These are phyloP conservation scores for Tanypteryx hageni DNA, from an alignment of 2,888 invertebrate species.

Conservation along the genomic window DNA sequence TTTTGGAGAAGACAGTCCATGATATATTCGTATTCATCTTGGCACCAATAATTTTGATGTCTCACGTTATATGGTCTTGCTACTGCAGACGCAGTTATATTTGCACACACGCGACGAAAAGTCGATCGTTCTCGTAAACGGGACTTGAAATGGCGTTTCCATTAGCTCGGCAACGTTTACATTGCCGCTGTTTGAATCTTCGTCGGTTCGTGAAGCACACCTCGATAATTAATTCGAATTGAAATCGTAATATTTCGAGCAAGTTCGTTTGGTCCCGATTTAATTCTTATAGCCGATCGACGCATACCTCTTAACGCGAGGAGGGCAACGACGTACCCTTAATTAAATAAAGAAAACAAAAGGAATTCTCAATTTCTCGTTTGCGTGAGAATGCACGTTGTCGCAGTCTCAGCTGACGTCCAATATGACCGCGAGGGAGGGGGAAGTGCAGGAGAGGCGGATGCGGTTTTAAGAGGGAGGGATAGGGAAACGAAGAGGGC, in stretches of 20 bases:
- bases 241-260: not conserved
- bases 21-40: no score
- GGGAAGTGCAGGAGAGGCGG: not conserved
- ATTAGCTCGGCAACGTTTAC: not conserved
- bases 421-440: not conserved
- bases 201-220: not conserved
- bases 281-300: not conserved
- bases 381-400: slow-evolving; percentile 26
- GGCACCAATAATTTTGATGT: no score
- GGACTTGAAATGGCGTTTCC: not conserved
- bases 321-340: not conserved
- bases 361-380: slow-evolving; percentile 4
- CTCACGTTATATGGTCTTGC: no score
- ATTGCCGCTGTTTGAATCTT: not conserved
- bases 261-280: not conserved
- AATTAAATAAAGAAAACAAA: slow-evolving; percentile 13
- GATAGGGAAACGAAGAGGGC: slow-evolving; percentile 11
- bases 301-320: not conserved
- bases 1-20: no score
- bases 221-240: slow-evolving; percentile 15
- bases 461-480: not conserved
- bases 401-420: slow-evolving; percentile 30
- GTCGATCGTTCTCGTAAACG: not conserved
- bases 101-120: not conserved
- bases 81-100: no score